Evolutionary conservation across 2,888 invertebrate genomes (phyloP).

Genomic region (Drosophila maculinotata): DNA sequence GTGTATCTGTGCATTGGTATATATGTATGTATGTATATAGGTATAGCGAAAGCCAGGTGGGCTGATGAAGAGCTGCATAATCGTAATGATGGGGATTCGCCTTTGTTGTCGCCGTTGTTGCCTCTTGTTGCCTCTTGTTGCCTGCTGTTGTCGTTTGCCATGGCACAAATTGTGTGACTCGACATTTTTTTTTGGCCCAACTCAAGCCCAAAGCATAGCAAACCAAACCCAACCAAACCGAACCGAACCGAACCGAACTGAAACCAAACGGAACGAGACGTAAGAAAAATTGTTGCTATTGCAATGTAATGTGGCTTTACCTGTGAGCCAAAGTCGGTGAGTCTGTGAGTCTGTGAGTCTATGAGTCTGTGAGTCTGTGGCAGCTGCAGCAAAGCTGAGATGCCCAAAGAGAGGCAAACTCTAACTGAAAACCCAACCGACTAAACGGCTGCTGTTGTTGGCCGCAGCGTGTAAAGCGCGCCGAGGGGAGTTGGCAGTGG

Average conservation of each 20-base stretch:
- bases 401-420: conserved; percentile 9
- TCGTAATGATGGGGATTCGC: conserved; percentile 64
- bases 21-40: not conserved
- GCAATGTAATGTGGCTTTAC: conserved; percentile 39
- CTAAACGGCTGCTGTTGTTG: conserved; percentile 50
- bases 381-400: conserved; percentile 24
- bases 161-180: conserved; percentile 48
- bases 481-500: not conserved
- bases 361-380: conserved; percentile 23
- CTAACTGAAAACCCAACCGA: conserved; percentile 18
- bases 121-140: conserved; percentile 5
- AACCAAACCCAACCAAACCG: conserved; percentile 13
- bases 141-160: conserved; percentile 24
- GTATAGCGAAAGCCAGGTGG: conserved; percentile 9
- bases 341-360: too few species aligned
- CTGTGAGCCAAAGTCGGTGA: conserved; percentile 44
- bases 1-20: too few species aligned
- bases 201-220: too few species aligned
- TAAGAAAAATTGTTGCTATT: conserved; percentile 54
- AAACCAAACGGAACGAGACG: conserved; percentile 2
- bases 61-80: conserved; percentile 53
- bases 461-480: conserved; percentile 36
- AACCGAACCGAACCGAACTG: not conserved
- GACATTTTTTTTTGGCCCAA: conserved; percentile 29
- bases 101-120: conserved; percentile 31